Evolutionary conservation across 2,888 invertebrate species (phyloP).

Genomic region (Apodemia duryi): DNA sequence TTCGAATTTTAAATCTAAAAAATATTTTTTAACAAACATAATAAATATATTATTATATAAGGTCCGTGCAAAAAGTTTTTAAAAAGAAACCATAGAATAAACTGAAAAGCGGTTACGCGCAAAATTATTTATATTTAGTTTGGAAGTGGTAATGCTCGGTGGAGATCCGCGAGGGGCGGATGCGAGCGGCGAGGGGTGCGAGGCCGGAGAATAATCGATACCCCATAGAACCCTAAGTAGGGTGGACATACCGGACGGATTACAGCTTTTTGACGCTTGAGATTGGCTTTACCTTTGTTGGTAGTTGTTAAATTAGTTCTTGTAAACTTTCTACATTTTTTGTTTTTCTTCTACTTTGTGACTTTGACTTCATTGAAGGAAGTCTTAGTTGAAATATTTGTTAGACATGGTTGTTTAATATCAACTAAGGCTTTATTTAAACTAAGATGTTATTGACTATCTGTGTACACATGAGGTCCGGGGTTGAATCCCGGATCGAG

Average conservation of each 20-base stretch:
- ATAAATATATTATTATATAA: no score
- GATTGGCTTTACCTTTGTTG: constrained; percentile 16
- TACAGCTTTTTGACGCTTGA: constrained; percentile 52
- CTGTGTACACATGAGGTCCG: no score
- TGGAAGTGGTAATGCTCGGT: constrained; percentile 29
- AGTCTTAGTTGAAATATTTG: background rate
- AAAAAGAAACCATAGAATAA: constrained; percentile 27
- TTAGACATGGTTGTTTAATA: background rate
- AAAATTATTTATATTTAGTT: constrained; percentile 33
- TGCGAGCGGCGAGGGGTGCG: constrained; percentile 35
- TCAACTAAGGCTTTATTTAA: no score
- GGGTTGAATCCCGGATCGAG: no score
- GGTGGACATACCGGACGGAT: constrained; percentile 62
- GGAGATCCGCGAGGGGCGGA: constrained; percentile 35
- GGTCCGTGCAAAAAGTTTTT: background rate
- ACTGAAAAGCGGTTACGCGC: constrained; percentile 30
- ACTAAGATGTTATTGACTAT: no score
- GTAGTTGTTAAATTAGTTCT: background rate
- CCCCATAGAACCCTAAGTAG: constrained; percentile 70
- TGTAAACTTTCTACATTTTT: background rate
- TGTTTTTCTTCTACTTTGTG: background rate
- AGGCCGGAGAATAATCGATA: constrained; percentile 57
- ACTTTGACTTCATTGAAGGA: background rate
- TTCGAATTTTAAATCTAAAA: no score
- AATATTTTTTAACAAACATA: no score